Percentiles rank a stretch among this genome's conserved stretches.
phyloP scores from a whole-genome alignment of 1,140 invertebrate genomes.

The Sinella curviseta region DNA sequence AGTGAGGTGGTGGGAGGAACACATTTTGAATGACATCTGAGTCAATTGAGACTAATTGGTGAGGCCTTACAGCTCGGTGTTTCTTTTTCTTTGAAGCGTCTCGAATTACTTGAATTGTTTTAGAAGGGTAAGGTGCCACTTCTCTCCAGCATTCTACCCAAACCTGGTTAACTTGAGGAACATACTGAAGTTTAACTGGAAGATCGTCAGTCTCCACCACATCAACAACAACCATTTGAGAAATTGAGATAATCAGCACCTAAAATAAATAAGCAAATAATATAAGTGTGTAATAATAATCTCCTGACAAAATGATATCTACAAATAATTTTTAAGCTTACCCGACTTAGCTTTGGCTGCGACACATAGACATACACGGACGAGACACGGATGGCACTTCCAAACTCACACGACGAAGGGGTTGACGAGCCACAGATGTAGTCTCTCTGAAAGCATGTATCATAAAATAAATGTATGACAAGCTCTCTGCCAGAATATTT shows the following conservation, averaged over 20 bases:
- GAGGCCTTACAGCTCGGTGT: constrained; percentile 67
- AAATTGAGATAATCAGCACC: constrained; percentile 72
- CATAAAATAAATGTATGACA: background rate
- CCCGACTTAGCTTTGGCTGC: constrained; percentile 71
- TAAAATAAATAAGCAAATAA: too few species aligned
- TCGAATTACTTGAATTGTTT: constrained; percentile 75
- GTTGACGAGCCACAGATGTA: constrained; percentile 22
- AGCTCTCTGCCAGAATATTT: background rate
- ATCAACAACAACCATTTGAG: constrained; percentile 74
- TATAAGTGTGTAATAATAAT: too few species aligned
- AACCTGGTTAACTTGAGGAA: constrained; percentile 73
- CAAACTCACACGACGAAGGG: constrained; percentile 68
- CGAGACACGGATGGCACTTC: constrained; percentile 70
- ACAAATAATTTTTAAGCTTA: too few species aligned
- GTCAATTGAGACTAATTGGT: constrained; percentile 70
- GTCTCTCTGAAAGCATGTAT: constrained; percentile 2
- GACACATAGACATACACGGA: constrained; percentile 74
- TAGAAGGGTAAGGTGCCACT: constrained; percentile 63
- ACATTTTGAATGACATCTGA: constrained; percentile 72
- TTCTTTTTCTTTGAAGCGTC: constrained; percentile 75
- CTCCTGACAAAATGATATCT: too few species aligned
- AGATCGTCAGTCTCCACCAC: constrained; percentile 71
- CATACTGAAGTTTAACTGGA: constrained; percentile 72
- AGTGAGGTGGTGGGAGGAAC: constrained; percentile 64
- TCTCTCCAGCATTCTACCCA: constrained; percentile 76